These are phyloP conservation scores for Podarcis cretensis DNA, from an alignment of 2,113 vertebrate genomes.

Conservation along the genomic window DNA sequence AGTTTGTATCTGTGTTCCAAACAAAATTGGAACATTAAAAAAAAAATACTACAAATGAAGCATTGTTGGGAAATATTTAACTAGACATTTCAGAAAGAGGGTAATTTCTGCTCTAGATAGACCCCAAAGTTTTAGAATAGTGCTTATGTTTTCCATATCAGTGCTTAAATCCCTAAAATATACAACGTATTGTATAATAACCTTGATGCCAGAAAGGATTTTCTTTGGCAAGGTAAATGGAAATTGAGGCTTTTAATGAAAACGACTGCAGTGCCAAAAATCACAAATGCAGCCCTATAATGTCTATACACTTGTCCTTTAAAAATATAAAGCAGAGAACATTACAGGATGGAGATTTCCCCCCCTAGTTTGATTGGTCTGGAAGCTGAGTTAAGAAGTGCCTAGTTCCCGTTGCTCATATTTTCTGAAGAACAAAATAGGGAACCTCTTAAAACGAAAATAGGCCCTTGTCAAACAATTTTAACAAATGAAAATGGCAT, in stretches of 20 bases:
- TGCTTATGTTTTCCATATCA: conserved; percentile 27
- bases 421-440: conserved; percentile 56
- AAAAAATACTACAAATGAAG: neutral
- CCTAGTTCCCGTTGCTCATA: conserved; percentile 46
- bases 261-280: conserved; percentile 60
- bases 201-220: conserved; percentile 52
- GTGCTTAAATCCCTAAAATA: conserved; percentile 16
- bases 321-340: neutral
- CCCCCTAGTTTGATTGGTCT: conserved; percentile 27
- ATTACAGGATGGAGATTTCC: conserved; percentile 32
- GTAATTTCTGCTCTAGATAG: neutral
- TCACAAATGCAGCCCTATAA: conserved; percentile 57
- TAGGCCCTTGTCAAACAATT: conserved; percentile 68
- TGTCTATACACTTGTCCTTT: conserved; percentile 9
- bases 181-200: conserved; percentile 39
- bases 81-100: accelerated
- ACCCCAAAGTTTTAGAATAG: neutral
- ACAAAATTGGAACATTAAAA: neutral
- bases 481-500: conserved; percentile 68
- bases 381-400: conserved; percentile 60
- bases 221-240: conserved; percentile 69
- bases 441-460: conserved; percentile 68
- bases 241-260: conserved; percentile 68
- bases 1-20: neutral
- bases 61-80: neutral